Evolutionary conservation across 2,888 invertebrate genomes (phyloP).

Genomic region (Heliconius aoede): DNA sequence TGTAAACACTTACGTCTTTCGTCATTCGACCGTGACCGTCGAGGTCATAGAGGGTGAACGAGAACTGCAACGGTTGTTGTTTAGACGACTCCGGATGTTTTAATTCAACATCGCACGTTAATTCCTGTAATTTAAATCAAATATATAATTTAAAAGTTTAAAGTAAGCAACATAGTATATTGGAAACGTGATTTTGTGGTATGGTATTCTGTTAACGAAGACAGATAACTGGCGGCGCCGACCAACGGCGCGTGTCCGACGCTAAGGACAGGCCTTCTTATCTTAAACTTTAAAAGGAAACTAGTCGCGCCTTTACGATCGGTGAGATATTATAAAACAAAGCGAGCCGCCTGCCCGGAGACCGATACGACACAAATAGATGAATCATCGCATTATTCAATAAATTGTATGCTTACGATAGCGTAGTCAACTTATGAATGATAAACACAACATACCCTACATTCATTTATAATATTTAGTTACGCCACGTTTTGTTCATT

Average conservation of each 20-base stretch:
- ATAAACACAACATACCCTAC: conserved; percentile 37
- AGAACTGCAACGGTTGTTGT: conserved; percentile 88
- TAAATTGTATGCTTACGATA: conserved; percentile 46
- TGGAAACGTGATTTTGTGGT: conserved; percentile 28
- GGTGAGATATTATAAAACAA: conserved; percentile 60
- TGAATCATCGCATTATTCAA: conserved; percentile 56
- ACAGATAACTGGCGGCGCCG: conserved; percentile 56
- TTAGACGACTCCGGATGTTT: conserved; percentile 90
- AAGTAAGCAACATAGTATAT: background rate
- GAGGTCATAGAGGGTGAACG: conserved; percentile 95
- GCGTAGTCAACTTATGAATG: conserved; percentile 41
- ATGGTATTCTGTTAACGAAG: conserved; percentile 45
- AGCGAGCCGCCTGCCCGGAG: conserved; percentile 59
- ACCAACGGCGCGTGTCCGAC: conserved; percentile 55
- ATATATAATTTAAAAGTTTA: background rate
- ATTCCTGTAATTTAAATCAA: conserved; percentile 84
- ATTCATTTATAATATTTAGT: conserved; percentile 25
- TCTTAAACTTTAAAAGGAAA: conserved; percentile 77
- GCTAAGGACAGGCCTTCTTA: conserved; percentile 64
- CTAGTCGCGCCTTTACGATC: conserved; percentile 76
- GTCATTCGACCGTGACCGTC: conserved; percentile 96
- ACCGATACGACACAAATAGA: conserved; percentile 57
- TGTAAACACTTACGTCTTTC: conserved; percentile 88
- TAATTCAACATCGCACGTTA: conserved; percentile 94
- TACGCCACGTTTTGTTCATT: conserved; percentile 1